These are phyloP conservation scores for Siphonodentalium dalli DNA, from an alignment of 2,888 invertebrate genomes.

Conservation along the genomic window DNA sequence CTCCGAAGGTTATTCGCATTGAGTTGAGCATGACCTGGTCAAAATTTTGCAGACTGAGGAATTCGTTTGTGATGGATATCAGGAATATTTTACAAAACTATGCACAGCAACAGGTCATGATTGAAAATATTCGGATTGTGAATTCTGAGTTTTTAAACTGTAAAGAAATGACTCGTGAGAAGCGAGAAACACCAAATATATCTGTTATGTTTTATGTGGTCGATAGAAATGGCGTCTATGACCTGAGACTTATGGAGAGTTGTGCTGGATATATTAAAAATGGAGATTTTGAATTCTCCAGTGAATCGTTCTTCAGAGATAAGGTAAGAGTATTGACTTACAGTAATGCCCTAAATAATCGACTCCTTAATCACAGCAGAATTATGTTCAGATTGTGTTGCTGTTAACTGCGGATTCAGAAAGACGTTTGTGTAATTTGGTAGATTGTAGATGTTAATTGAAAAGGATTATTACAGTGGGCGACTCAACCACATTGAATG, in stretches of 20 bases:
- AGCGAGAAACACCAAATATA: conserved; percentile 25
- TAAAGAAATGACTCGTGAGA: not conserved
- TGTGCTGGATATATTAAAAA: conserved; percentile 35
- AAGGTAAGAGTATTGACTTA: too few relatives aligned
- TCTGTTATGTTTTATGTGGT: conserved; percentile 41
- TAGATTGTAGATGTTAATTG: not conserved
- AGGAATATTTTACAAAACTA: conserved; percentile 14
- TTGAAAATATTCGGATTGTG: not conserved
- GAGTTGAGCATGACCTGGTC: conserved; percentile 44
- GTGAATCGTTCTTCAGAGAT: conserved; percentile 35
- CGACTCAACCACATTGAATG: too few relatives aligned
- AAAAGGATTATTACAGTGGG: too few relatives aligned
- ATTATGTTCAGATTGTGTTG: not conserved
- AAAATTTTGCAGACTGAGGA: conserved; percentile 37
- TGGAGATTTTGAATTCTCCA: too few relatives aligned
- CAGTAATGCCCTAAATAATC: too few relatives aligned
- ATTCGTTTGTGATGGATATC: conserved; percentile 26
- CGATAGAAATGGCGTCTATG: conserved; percentile 39
- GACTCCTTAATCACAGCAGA: too few relatives aligned
- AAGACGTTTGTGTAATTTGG: not conserved
- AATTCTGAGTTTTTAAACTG: too few relatives aligned
- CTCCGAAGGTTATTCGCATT: conserved; percentile 40
- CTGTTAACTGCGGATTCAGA: too few relatives aligned
- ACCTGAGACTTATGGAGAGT: conserved; percentile 36
- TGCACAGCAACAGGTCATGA: conserved; percentile 3